Conservation (phyloP, 2,113 vertebrate species). For the Periophthalmodon schlosseri region DNA sequence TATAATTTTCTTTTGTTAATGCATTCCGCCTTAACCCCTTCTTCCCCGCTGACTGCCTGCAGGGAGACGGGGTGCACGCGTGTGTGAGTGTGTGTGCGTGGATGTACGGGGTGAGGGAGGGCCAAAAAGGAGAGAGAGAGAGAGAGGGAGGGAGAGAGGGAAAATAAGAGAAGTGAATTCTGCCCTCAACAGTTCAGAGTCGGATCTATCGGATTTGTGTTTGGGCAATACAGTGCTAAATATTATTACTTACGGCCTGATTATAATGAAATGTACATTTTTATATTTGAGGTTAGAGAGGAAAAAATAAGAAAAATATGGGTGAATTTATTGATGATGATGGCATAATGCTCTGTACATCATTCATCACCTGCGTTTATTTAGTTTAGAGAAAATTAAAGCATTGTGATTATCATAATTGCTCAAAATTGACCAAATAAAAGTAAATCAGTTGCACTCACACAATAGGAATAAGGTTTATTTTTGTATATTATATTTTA, state of each 20-base stretch:
- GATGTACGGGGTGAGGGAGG: conserved; percentile 11
- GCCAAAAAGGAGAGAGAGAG: conserved; percentile 2
- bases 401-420: not conserved
- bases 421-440: not conserved
- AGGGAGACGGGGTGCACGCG: conserved; percentile 42
- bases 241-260: not conserved
- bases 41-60: conserved; percentile 65
- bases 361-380: not conserved
- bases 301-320: not conserved
- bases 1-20: conserved; percentile 99
- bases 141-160: conserved; percentile 20
- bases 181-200: conserved; percentile 55
- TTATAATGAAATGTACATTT: not conserved
- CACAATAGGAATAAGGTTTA: not conserved
- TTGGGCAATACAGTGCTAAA: not conserved
- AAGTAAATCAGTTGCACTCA: not conserved
- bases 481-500: not conserved
- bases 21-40: conserved; percentile 91
- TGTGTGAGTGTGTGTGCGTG: conserved; percentile 22
- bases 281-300: not conserved
- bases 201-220: not conserved
- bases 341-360: not conserved
- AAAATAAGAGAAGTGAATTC: conserved; percentile 40
- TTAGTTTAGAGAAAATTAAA: not conserved
- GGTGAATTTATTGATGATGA: not conserved